Evolutionary conservation across 2,888 invertebrate species (phyloP), one percentile per base, ranked within the genome.

Genomic region (Drosophila fungiperda): DNA sequence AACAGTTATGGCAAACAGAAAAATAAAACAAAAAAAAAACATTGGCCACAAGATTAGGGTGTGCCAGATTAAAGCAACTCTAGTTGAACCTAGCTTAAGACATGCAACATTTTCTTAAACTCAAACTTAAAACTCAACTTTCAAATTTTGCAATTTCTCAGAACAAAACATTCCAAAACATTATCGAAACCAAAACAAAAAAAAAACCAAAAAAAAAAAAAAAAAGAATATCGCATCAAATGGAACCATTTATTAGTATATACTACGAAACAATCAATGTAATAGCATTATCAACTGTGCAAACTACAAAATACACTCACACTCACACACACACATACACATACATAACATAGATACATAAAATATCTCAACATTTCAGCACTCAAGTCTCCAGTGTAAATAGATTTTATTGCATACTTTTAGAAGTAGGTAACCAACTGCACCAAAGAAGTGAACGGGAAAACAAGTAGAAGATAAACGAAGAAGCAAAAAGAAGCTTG

Each of bases 331-430:
- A 63, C 50, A 40, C 55, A 58, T n/a, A 26, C n/a, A 36, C 26
- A 32, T 7, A 63, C 26, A 55, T 23, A n/a, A 23, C 50, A 71
- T 29, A 29, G 9, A 53, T 40, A 63, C 59, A 77, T 38, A 40
- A 48, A 57, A 67, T 55, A 63, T 71, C 68, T 45, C 49, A 65
- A 57, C 71, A 76, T 76, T 80, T 54, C 67, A 59, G 87, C 85
- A 90, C 87, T 70, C 69, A 32, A 63, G 68, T 73, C 62, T 85
- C 76, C 86, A 90, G 67, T 87, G 91, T 87, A 87, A 29, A 87
- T 91, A 87, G 83, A 90, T 88, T 88, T 88, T 88, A 88, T 77
- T 78, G 83, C 87, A 83, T 86, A 91, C 79, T 83, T 70, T 75
- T 81, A 90, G 73, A 55, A 66, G 61, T 72, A 73, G 71, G 59